These are phyloP conservation scores for Plebejus melissa DNA, from an alignment of 2,888 invertebrate genomes.

Conservation along the genomic window DNA sequence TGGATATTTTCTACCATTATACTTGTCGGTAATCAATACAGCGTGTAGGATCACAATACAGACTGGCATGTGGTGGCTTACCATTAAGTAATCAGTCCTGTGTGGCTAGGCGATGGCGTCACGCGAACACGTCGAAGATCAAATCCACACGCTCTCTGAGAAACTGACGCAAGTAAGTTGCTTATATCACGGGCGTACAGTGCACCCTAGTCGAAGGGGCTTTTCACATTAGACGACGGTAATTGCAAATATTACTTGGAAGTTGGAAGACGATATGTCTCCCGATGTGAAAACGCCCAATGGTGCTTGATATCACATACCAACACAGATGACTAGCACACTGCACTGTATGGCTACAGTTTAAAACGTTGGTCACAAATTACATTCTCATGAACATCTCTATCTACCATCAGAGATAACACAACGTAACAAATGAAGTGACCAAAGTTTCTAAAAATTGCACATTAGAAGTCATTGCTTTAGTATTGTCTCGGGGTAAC, in stretches of 20 bases:
- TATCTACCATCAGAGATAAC: background rate
- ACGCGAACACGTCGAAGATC: slow-evolving; percentile 85
- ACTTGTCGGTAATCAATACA: background rate
- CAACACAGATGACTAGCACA: slow-evolving; percentile 14
- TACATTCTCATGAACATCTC: background rate
- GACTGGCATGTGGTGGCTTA: slow-evolving; percentile 61
- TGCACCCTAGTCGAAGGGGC: slow-evolving; percentile 13
- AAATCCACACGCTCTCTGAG: slow-evolving; percentile 85
- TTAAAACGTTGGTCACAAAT: slow-evolving; percentile 33
- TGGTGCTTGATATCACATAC: slow-evolving; percentile 16
- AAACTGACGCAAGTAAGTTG: slow-evolving; percentile 86
- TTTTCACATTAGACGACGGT: background rate
- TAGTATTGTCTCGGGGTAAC: slow-evolving; percentile 44
- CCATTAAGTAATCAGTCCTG: slow-evolving; percentile 69
- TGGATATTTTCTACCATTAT: background rate
- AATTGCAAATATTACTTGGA: background rate
- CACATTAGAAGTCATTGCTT: slow-evolving; percentile 45
- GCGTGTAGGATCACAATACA: slow-evolving; percentile 53
- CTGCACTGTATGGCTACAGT: slow-evolving; percentile 27
- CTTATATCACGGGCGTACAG: slow-evolving; percentile 38
- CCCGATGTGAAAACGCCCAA: background rate
- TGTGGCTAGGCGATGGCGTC: slow-evolving; percentile 84
- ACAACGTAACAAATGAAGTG: slow-evolving; percentile 34
- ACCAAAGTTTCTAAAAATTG: slow-evolving; percentile 48
- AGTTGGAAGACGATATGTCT: background rate